Base-by-base conservation (phyloP, 2,113 vertebrate species). In the Cricetomys ansorgei region DNA sequence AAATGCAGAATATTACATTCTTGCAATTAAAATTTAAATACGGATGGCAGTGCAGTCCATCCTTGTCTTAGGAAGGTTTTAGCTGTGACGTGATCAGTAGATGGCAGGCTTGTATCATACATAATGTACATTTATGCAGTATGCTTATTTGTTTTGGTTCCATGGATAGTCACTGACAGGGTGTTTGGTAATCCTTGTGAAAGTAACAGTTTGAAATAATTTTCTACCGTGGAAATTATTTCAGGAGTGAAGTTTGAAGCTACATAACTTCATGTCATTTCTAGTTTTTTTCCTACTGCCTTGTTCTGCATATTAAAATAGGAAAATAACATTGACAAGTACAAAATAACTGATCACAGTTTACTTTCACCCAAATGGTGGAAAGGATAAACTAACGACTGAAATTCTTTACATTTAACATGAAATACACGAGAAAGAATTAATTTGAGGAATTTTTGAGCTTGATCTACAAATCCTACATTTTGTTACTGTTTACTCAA, bases 91-190 rank as follows among this genome's bases (percentile, higher is more conserved):
- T 0, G 37, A 37, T 45, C 98, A 97, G n/a, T 93, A 98, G 98
- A 97, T 98, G 98, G 96, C 97, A 98, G 81, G 1, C 65, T 97
- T 97, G 91, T 77, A 97, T 67, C 48, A 90, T 0, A 6, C 19
- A 95, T 76, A 19, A 91, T 79, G 53, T 88, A 45, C n/a, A 76
- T 50, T 88, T 15, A 40, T 64, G 25, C 13, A 9, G 0, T 15
- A 43, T 8, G 1, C 37, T 69, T 81, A 21, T 72, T 95, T 85
- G 27, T 83, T 88, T 48, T 48, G 31, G 3, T n/a, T 72, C 57
- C 4, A 10, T 21, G 11, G 69, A 53, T 67, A 59, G 3, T 10
- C 62, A 57, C 2, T 25, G 11, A 27, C 12, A 45, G 45, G 21
- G 1, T 37, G 19, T 70, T 45, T 89, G 25, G 25, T 55, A 70